These are phyloP conservation scores for Chaitophorus viminalis DNA, from an alignment of 2,888 invertebrate species.

Conservation along the genomic window DNA sequence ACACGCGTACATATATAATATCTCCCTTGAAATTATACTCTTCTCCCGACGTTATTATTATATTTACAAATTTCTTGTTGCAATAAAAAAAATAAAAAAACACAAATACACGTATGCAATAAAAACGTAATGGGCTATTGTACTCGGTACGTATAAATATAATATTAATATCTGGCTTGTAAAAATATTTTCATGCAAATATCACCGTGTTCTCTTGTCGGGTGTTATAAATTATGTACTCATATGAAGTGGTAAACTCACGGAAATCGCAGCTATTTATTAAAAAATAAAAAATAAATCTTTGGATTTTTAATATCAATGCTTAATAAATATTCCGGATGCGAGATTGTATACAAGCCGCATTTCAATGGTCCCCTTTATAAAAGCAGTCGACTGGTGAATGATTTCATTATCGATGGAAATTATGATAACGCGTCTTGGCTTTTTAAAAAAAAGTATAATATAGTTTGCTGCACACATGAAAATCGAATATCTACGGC, in stretches of 20 bases:
- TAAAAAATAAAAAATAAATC: constrained; percentile 6
- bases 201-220: background rate
- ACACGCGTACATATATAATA: constrained; percentile 3
- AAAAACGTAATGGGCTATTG: constrained; percentile 51
- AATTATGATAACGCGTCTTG: constrained; percentile 31
- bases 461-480: background rate
- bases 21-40: constrained; percentile 41
- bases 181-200: constrained; percentile 56
- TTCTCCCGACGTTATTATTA: constrained; percentile 50
- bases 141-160: background rate
- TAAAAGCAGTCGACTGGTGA: constrained; percentile 9
- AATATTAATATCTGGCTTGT: constrained; percentile 57
- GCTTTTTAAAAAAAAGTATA: background rate
- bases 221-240: constrained; percentile 26
- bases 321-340: constrained; percentile 25
- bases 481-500: background rate
- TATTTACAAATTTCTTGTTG: constrained; percentile 59
- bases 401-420: constrained; percentile 33
- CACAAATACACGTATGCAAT: constrained; percentile 46
- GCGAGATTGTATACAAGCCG: background rate
- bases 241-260: constrained; percentile 5
- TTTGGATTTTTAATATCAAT: constrained; percentile 36
- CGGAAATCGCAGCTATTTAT: constrained; percentile 40
- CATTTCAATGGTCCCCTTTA: background rate
- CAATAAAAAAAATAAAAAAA: constrained; percentile 24